Percentiles rank a stretch among this genome's conserved stretches.
These are phyloP conservation scores for Saguinus oedipus DNA, from an alignment of 2,797 vertebrate genomes.

Conservation along the genomic window DNA sequence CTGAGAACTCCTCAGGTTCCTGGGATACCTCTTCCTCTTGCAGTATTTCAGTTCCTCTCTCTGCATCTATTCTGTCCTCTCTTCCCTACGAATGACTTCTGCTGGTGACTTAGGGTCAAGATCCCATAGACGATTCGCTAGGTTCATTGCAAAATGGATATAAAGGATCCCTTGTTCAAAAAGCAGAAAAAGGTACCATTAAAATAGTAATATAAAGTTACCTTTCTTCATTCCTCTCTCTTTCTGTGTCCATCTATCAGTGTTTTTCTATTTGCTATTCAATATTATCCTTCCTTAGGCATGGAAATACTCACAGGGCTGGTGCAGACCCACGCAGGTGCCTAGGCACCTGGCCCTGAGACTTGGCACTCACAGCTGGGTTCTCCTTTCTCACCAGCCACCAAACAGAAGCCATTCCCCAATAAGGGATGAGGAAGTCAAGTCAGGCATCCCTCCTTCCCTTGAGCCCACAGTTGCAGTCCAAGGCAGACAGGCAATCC, in stretches of 20 bases:
- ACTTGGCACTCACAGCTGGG: background rate
- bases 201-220: background rate
- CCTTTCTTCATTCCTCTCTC: background rate
- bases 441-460: background rate
- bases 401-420: background rate
- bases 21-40: background rate
- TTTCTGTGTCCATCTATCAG: background rate
- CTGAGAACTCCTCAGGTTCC: background rate
- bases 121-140: background rate
- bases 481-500: background rate
- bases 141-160: background rate
- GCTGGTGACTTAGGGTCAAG: background rate
- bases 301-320: background rate
- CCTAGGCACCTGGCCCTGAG: background rate
- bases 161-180: background rate
- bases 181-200: background rate
- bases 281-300: background rate
- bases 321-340: accelerated
- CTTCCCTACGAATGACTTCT: background rate
- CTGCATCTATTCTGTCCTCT: background rate
- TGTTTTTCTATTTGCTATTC: background rate
- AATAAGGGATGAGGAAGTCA: background rate
- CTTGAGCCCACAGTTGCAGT: too few relatives aligned
- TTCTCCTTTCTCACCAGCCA: background rate
- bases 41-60: background rate